These are phyloP conservation scores for Miichthys miiuy DNA, from an alignment of 2,797 vertebrate species.

Conservation along the genomic window DNA sequence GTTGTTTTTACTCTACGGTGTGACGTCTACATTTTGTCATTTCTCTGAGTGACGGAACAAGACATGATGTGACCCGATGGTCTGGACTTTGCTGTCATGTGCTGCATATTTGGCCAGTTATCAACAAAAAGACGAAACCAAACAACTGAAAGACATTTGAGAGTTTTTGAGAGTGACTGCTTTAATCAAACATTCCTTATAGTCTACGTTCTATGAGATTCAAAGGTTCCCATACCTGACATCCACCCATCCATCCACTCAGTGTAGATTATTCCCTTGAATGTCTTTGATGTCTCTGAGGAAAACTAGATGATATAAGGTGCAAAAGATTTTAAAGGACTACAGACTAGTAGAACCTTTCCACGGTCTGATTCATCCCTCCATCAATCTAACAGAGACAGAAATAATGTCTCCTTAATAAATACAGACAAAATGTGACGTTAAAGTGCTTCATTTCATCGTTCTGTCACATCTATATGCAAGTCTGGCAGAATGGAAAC, in stretches of 20 bases:
- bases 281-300: not conserved
- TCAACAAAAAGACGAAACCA: not conserved
- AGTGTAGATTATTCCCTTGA: not conserved
- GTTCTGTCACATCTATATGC: not conserved
- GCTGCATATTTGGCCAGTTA: not conserved
- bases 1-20: no score
- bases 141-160: not conserved
- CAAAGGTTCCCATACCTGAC: not conserved
- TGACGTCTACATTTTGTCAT: not conserved
- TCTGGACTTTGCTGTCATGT: no score
- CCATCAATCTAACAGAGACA: not conserved
- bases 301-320: slow-evolving; percentile 11
- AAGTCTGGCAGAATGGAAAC: not conserved
- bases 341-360: not conserved
- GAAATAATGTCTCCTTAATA: slow-evolving; percentile 5
- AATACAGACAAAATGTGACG: slow-evolving; percentile 20
- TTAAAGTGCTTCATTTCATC: not conserved
- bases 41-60: no score
- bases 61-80: no score
- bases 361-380: not conserved
- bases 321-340: not conserved
- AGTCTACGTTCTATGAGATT: not conserved
- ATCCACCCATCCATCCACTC: not conserved
- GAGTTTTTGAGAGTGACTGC: no score
- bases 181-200: no score